Percentiles rank a stretch among this genome's conserved stretches.
Evolutionary conservation across 2,113 vertebrate species (phyloP).

Genomic region (Apodemus speciosus): DNA sequence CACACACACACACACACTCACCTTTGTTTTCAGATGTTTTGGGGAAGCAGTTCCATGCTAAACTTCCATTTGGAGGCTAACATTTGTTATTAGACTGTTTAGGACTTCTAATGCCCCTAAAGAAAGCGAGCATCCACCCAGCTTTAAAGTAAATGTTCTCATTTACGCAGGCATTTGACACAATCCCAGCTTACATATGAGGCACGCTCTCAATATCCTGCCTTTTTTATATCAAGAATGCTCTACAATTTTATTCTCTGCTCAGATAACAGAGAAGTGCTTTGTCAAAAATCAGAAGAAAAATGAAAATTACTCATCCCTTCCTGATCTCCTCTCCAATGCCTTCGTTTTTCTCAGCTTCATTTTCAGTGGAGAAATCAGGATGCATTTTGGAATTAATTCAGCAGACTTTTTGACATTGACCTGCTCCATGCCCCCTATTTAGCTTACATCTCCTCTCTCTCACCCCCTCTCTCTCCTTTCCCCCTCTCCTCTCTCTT

Average conservation of each 20-base stretch:
- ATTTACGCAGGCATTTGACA: not conserved
- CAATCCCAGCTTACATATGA: not conserved
- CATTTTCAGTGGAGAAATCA: not conserved
- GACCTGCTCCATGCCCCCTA: fast-evolving
- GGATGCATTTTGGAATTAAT: not conserved
- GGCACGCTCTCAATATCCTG: not conserved
- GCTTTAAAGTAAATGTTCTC: not conserved
- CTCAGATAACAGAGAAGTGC: not conserved
- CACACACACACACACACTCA: not conserved
- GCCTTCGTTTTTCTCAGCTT: not conserved
- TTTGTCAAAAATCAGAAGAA: constrained; percentile 3
- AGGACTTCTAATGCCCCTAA: not conserved
- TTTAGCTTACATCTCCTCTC: not conserved
- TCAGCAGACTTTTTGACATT: not conserved
- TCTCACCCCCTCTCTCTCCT: too few relatives aligned
- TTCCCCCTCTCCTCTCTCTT: too few relatives aligned
- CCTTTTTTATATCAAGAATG: not conserved
- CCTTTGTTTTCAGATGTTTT: not conserved
- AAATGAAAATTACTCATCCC: not conserved
- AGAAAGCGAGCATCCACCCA: not conserved
- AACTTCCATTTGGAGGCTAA: not conserved
- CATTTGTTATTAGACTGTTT: not conserved
- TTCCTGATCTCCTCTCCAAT: not conserved
- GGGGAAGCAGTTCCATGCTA: not conserved
- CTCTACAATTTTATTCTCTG: not conserved